A percentile compares a stretch with the other conserved stretches of the same genome.
These are phyloP conservation scores for Agrenia bidenticulata DNA, from an alignment of 2,888 invertebrate species.

Conservation along the genomic window DNA sequence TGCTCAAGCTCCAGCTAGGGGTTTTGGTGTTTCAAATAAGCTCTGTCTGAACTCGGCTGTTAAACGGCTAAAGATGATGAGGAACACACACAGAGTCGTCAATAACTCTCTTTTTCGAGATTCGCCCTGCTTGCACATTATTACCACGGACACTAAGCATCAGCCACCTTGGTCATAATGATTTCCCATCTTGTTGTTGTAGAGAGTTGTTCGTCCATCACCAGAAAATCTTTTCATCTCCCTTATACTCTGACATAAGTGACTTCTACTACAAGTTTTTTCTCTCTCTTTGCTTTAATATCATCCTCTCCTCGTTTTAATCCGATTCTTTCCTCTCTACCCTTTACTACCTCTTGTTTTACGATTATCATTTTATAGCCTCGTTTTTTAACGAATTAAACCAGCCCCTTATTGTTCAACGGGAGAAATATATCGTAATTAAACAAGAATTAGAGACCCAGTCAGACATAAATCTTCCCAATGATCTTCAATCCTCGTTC, in stretches of 20 bases:
- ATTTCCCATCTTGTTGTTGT: constrained; percentile 21
- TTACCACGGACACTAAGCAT: constrained; percentile 40
- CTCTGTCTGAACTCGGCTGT: constrained; percentile 5
- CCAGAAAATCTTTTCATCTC: constrained; percentile 38
- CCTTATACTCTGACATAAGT: constrained; percentile 40
- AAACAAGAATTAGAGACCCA: constrained; percentile 12
- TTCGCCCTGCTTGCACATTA: constrained; percentile 43
- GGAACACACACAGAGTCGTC: constrained; percentile 34
- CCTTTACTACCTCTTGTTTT: constrained; percentile 18
- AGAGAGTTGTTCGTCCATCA: constrained; percentile 29
- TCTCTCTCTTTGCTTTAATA: constrained; percentile 31
- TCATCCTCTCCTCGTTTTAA: constrained; percentile 26
- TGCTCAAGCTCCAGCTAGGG: background rate
- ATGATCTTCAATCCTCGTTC: too few species aligned
- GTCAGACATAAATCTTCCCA: constrained; percentile 11
- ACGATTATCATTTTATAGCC: constrained; percentile 21
- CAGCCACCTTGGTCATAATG: constrained; percentile 18
- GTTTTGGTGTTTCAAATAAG: constrained; percentile 2
- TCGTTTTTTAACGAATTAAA: constrained; percentile 17
- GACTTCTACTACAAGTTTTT: constrained; percentile 41
- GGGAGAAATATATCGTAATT: constrained; percentile 20
- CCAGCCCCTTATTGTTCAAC: constrained; percentile 14
- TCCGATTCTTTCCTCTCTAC: constrained; percentile 17
- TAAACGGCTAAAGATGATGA: constrained; percentile 11
- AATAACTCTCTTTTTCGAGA: constrained; percentile 17